Evolutionary conservation across 2,113 vertebrate species (phyloP).

Genomic region (Apistogramma diplotaenia): DNA sequence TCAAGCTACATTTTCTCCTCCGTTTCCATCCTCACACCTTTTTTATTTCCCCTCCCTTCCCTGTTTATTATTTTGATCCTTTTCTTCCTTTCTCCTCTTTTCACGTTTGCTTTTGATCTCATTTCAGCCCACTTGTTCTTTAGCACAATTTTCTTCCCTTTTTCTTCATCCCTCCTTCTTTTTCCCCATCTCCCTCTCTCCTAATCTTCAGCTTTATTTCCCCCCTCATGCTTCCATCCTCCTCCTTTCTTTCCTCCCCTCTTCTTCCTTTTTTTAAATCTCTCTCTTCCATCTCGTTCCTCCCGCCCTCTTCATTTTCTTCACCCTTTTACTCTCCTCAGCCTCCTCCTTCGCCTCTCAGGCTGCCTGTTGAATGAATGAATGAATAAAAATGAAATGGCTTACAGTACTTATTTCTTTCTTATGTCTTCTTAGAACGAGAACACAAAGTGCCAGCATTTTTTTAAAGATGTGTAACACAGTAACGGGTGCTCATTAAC

Average conservation of each 20-base stretch:
- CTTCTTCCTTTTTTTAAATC: background rate
- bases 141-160: background rate
- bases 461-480: background rate
- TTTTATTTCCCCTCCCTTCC: too few relatives aligned
- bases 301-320: background rate
- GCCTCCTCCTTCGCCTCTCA: background rate
- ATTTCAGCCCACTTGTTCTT: background rate
- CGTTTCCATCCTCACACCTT: background rate
- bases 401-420: background rate
- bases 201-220: background rate
- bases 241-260: background rate
- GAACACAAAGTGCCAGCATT: background rate
- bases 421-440: background rate
- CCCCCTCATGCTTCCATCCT: background rate
- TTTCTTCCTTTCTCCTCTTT: background rate
- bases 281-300: background rate
- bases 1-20: background rate
- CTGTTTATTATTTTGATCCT: too few relatives aligned
- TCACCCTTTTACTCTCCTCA: background rate
- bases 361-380: slow-evolving; percentile 34
- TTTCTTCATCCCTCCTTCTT: background rate
- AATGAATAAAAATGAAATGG: background rate
- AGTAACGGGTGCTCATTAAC: background rate
- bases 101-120: background rate
- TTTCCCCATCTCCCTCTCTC: background rate